A percentile compares a stretch with the other conserved stretches of the same genome.
Evolutionary conservation across 2,888 invertebrate genomes (phyloP).

Genomic region (Eilema depressum): DNA sequence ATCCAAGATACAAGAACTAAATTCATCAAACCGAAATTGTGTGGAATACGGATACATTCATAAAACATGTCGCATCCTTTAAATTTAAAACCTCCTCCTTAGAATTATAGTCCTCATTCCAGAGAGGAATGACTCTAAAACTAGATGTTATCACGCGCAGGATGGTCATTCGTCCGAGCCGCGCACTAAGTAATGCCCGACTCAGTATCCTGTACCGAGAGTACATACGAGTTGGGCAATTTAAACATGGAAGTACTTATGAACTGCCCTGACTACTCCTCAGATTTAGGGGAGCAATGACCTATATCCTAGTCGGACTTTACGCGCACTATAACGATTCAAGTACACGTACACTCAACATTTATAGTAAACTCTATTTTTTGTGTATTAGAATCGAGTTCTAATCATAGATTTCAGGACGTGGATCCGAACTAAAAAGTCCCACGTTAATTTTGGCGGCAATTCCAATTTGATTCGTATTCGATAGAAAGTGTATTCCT

Average conservation of each 20-base stretch:
- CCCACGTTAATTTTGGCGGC: constrained; percentile 67
- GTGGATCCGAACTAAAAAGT: constrained; percentile 65
- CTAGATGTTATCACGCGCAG: constrained; percentile 63
- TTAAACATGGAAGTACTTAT: constrained; percentile 84
- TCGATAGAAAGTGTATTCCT: constrained; percentile 57
- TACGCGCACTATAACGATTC: constrained; percentile 69
- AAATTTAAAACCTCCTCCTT: constrained; percentile 40
- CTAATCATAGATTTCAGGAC: constrained; percentile 75
- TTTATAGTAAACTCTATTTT: constrained; percentile 82
- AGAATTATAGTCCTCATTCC: constrained; percentile 53
- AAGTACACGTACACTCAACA: constrained; percentile 65
- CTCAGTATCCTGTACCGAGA: constrained; percentile 80
- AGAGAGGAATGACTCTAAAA: constrained; percentile 62
- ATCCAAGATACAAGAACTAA: background rate
- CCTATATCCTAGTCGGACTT: constrained; percentile 83
- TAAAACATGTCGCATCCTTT: constrained; percentile 32
- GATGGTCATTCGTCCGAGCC: constrained; percentile 69
- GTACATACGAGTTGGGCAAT: constrained; percentile 84
- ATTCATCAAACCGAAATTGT: background rate
- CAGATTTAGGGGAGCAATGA: constrained; percentile 87
- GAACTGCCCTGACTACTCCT: constrained; percentile 83
- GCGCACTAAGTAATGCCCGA: constrained; percentile 65
- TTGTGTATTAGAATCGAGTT: constrained; percentile 80
- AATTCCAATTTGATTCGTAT: constrained; percentile 77
- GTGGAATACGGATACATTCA: constrained; percentile 31